Evolutionary conservation across 2,113 vertebrate genomes (phyloP).

Genomic region (Spermophilus dauricus): DNA sequence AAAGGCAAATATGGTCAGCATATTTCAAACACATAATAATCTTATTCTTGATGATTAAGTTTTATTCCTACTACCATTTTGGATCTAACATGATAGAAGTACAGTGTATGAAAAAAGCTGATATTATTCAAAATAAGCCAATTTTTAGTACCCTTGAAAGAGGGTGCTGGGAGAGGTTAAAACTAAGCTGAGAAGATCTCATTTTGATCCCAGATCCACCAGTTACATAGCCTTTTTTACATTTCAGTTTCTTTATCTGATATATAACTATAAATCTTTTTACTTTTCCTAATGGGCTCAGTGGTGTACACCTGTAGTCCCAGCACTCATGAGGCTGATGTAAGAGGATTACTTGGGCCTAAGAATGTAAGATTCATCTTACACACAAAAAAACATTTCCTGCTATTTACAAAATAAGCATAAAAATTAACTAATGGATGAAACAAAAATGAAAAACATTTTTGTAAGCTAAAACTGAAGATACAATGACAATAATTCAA

Average conservation of each 20-base stretch:
- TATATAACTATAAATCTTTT: background rate
- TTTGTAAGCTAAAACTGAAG: background rate
- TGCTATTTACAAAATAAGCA: background rate
- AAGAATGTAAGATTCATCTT: background rate
- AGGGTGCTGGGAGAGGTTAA: background rate
- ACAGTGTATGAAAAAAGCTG: background rate
- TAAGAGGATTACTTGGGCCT: background rate
- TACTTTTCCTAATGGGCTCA: background rate
- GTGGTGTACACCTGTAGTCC: background rate
- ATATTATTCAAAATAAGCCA: constrained; percentile 10
- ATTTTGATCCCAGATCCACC: background rate
- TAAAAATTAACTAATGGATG: background rate
- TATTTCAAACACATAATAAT: constrained; percentile 37
- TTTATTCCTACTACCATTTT: background rate
- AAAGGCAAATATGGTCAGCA: background rate
- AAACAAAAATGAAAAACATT: background rate
- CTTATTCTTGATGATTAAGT: constrained; percentile 6
- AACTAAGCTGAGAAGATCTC: background rate
- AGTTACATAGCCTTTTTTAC: background rate
- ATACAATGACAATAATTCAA: background rate
- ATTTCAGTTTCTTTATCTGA: constrained; percentile 2
- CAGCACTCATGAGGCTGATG: background rate
- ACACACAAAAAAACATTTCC: background rate
- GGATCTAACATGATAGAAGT: background rate
- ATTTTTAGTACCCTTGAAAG: background rate